These are phyloP conservation scores for Porites lobata DNA, from an alignment of 92 coral and sea anemone genomes.

Conservation along the genomic window DNA sequence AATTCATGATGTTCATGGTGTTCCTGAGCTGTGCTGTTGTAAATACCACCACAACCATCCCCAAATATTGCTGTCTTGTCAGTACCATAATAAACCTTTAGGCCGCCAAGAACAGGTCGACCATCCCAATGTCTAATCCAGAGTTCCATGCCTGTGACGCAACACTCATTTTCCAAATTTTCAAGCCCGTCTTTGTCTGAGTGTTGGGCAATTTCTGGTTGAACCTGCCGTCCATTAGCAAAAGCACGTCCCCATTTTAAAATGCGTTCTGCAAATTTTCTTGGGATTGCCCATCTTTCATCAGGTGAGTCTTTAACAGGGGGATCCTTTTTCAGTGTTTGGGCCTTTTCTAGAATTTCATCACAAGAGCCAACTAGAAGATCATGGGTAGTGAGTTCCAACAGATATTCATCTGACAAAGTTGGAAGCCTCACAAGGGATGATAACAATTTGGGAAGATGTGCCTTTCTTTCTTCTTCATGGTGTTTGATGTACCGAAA, in stretches of 20 bases:
- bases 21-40: slow-evolving; percentile 45
- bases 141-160: slow-evolving; percentile 84
- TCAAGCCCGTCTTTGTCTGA: slow-evolving; percentile 48
- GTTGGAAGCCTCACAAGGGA: slow-evolving; percentile 69
- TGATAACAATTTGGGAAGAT: slow-evolving; percentile 61
- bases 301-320: slow-evolving; percentile 19
- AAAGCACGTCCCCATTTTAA: slow-evolving; percentile 61
- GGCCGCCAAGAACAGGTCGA: slow-evolving; percentile 87
- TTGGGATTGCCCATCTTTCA: slow-evolving; percentile 66
- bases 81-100: slow-evolving; percentile 77
- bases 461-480: slow-evolving; percentile 28
- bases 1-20: slow-evolving; percentile 68
- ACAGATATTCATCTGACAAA: slow-evolving; percentile 59
- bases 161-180: slow-evolving; percentile 45
- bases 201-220: slow-evolving; percentile 38
- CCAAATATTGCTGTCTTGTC: slow-evolving; percentile 74
- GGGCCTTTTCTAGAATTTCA: slow-evolving; percentile 61
- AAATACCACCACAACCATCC: not conserved
- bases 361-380: slow-evolving; percentile 29
- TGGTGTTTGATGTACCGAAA: slow-evolving; percentile 75
- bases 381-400: slow-evolving; percentile 38
- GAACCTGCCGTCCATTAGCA: slow-evolving; percentile 69
- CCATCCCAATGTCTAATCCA: slow-evolving; percentile 96
- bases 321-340: slow-evolving; percentile 15
- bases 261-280: slow-evolving; percentile 68